Percentiles rank a stretch among this genome's conserved stretches.
Conservation (phyloP, 1,140 invertebrate genomes). For the Delia radicum region DNA sequence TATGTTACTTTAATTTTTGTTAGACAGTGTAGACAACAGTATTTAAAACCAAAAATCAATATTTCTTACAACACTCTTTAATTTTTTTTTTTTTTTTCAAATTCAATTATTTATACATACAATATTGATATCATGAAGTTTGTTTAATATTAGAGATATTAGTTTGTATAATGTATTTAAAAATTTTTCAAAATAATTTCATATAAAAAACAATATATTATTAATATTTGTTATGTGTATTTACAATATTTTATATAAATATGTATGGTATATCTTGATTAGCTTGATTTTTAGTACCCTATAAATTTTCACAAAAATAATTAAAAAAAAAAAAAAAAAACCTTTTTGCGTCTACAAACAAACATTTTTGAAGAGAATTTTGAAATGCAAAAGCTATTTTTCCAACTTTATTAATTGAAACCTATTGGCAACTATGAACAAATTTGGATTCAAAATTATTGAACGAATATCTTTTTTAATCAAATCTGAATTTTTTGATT, state of each 20-base stretch:
- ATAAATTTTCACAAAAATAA: too few relatives aligned
- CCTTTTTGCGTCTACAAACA: too few relatives aligned
- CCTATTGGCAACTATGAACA: too few relatives aligned
- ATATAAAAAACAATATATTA: not conserved
- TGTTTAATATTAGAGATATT: constrained; percentile 25
- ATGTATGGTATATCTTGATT: not conserved
- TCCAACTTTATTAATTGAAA: too few relatives aligned
- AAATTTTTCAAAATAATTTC: not conserved
- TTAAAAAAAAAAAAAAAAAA: not conserved
- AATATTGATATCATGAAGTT: constrained; percentile 1
- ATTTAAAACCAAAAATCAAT: not conserved
- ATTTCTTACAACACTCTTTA: not conserved
- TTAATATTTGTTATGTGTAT: not conserved
- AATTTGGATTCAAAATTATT: too few relatives aligned
- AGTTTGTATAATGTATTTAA: constrained; percentile 17
- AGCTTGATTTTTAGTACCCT: not conserved
- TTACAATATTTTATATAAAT: not conserved
- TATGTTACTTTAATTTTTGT: not conserved
- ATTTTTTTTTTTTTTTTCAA: not conserved
- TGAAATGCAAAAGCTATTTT: too few relatives aligned
- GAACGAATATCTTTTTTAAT: too few relatives aligned
- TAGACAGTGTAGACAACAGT: not conserved
- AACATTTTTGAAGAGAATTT: too few relatives aligned
- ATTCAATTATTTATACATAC: not conserved
- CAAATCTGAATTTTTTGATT: too few relatives aligned